phyloP scores from a whole-genome alignment of 2,888 invertebrate genomes.

The Chalcosyrphus nemorum region DNA sequence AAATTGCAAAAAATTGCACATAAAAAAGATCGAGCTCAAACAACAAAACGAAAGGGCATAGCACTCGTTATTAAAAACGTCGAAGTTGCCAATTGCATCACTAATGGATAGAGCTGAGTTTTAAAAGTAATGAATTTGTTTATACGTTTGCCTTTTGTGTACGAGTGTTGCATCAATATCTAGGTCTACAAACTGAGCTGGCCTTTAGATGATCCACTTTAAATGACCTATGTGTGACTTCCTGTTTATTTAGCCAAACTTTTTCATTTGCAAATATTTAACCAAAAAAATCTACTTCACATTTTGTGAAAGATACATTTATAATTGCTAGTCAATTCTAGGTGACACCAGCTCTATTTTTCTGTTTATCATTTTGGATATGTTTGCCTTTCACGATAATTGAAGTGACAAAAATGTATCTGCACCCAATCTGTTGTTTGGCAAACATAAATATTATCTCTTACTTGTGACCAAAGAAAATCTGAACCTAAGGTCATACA shows the following conservation, averaged over 20 bases:
- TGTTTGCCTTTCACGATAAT: neutral
- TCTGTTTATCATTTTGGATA: neutral
- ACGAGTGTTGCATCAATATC: too few species aligned
- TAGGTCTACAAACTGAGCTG: too few species aligned
- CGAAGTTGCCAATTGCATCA: conserved; percentile 10
- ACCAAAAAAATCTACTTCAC: neutral
- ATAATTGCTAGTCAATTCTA: conserved; percentile 11
- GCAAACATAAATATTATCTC: conserved; percentile 36
- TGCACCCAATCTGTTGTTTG: conserved; percentile 33
- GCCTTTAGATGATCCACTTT: neutral
- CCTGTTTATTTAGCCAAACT: neutral
- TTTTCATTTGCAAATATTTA: conserved; percentile 25
- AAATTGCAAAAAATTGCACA: too few species aligned
- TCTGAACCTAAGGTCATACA: conserved; percentile 31
- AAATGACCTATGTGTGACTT: neutral
- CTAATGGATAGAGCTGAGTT: conserved; percentile 5
- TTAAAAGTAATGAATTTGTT: neutral
- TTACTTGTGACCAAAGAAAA: neutral
- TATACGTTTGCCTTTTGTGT: too few species aligned
- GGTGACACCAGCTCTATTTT: neutral
- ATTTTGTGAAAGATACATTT: neutral
- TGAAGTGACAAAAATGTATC: conserved; percentile 48
- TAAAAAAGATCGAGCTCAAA: too few species aligned
- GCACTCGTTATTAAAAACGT: neutral
- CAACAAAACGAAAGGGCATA: conserved; percentile 35